Evolutionary conservation across 2,888 invertebrate species (phyloP).

Genomic region (Panorpa germanica): DNA sequence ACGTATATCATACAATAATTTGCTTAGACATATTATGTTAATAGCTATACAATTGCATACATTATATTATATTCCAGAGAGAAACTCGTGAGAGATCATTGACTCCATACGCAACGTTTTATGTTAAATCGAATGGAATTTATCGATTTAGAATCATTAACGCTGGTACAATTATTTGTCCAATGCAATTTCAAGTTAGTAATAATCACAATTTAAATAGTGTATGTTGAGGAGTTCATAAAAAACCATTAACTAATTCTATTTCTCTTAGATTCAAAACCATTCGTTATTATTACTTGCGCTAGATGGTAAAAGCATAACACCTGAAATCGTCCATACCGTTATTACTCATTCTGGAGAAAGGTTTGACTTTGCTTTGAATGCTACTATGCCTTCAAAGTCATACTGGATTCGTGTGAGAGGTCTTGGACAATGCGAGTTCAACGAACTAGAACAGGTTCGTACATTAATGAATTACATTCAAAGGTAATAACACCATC

Average conservation of each 20-base stretch:
- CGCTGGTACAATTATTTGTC: slow-evolving; percentile 19
- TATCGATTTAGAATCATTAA: slow-evolving; percentile 23
- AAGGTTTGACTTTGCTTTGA: slow-evolving; percentile 27
- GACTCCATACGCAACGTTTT: slow-evolving; percentile 16
- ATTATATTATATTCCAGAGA: no score
- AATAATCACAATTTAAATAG: slow-evolving; percentile 2
- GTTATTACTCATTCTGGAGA: slow-evolving; percentile 25
- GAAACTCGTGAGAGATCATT: no score
- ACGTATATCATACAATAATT: slow-evolving; percentile 12
- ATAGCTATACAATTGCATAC: no score
- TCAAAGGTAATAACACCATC: no score
- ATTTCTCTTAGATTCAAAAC: slow-evolving; percentile 16
- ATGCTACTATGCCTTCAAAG: slow-evolving; percentile 21
- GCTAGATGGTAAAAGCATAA: slow-evolving; percentile 19
- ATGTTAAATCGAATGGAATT: slow-evolving; percentile 16
- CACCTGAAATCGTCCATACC: slow-evolving; percentile 16
- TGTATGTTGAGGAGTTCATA: background rate
- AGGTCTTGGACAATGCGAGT: slow-evolving; percentile 15
- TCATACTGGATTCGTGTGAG: slow-evolving; percentile 16
- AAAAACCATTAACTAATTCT: background rate
- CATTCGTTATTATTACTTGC: slow-evolving; percentile 20
- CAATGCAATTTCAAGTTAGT: slow-evolving; percentile 18
- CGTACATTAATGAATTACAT: slow-evolving; percentile 2
- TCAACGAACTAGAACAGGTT: slow-evolving; percentile 13
- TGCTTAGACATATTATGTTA: background rate